A percentile compares a stretch with the other conserved stretches of the same genome.
phyloP scores from a whole-genome alignment of 2,888 invertebrate genomes.

The Drosophila macrospina region DNA sequence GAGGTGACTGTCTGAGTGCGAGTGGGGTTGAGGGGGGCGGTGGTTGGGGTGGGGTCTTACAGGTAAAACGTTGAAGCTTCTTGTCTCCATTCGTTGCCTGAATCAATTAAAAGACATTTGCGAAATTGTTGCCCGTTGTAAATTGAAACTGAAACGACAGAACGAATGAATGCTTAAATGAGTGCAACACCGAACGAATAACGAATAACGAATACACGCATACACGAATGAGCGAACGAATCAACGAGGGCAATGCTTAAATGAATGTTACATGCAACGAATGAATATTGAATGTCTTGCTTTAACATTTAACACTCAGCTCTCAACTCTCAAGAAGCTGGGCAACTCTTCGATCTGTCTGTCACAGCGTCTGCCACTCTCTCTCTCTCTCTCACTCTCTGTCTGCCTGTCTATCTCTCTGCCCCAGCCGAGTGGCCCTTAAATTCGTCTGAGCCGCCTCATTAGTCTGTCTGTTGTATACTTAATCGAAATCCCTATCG shows the following conservation, averaged over 20 bases:
- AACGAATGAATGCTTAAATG: conserved; percentile 48
- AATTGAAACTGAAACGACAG: conserved; percentile 53
- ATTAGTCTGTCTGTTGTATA: not conserved
- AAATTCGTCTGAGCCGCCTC: not conserved
- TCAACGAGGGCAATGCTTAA: conserved; percentile 40
- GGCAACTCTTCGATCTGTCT: not conserved
- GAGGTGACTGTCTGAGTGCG: too few relatives aligned
- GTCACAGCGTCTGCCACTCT: not conserved
- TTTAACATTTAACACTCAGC: conserved; percentile 25
- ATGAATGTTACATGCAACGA: conserved; percentile 46
- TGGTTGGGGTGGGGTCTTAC: not conserved
- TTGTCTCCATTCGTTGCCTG: conserved; percentile 17
- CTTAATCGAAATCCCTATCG: not conserved
- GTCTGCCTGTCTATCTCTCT: not conserved
- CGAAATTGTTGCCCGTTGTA: conserved; percentile 55
- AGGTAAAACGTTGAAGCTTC: conserved; percentile 4
- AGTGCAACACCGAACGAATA: conserved; percentile 35
- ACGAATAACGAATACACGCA: conserved; percentile 21
- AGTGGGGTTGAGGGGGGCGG: not conserved
- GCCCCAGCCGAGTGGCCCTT: not conserved
- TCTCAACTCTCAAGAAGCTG: conserved; percentile 3
- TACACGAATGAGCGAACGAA: conserved; percentile 21
- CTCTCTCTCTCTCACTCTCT: not conserved
- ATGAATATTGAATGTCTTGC: conserved; percentile 47
- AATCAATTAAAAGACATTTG: conserved; percentile 71